These are phyloP conservation scores for Lophura nycthemera DNA, from an alignment of 2,113 vertebrate genomes.

Conservation along the genomic window DNA sequence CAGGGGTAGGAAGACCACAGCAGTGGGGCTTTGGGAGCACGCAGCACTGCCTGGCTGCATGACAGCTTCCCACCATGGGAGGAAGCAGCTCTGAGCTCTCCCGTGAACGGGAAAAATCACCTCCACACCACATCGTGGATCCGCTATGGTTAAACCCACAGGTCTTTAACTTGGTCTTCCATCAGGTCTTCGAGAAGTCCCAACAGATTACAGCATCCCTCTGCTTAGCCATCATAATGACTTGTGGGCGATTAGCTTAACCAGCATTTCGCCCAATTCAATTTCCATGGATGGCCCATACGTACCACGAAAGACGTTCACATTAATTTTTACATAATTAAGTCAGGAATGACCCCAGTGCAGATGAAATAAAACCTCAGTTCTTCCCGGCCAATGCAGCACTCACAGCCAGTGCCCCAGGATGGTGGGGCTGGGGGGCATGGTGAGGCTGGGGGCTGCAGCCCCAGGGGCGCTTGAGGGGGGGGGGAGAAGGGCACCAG, in stretches of 20 bases:
- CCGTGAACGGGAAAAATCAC: not conserved
- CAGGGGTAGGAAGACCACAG: no score
- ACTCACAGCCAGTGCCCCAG: not conserved
- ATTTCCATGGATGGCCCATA: conserved; percentile 66
- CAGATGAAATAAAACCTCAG: conserved; percentile 57
- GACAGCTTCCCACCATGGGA: not conserved
- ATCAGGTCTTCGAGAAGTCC: conserved; percentile 57
- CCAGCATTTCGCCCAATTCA: conserved; percentile 65
- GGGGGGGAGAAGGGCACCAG: not conserved
- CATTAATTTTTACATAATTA: conserved; percentile 75
- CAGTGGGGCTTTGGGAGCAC: not conserved
- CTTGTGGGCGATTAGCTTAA: conserved; percentile 58
- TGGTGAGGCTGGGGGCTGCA: not conserved
- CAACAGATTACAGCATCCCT: conserved; percentile 40
- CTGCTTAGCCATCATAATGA: conserved; percentile 53
- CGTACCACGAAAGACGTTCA: conserved; percentile 26
- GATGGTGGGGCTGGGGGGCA: not conserved
- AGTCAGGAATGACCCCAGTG: conserved; percentile 64
- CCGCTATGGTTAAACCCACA: conserved; percentile 11
- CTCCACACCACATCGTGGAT: not conserved
- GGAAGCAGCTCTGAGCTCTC: fast-evolving
- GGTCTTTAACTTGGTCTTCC: conserved; percentile 44
- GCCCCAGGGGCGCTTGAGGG: not conserved
- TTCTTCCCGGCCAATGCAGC: not conserved
- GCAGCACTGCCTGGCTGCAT: fast-evolving